These are phyloP conservation scores for Helarctos malayanus DNA, from an alignment of 2,797 vertebrate genomes.

Conservation along the genomic window DNA sequence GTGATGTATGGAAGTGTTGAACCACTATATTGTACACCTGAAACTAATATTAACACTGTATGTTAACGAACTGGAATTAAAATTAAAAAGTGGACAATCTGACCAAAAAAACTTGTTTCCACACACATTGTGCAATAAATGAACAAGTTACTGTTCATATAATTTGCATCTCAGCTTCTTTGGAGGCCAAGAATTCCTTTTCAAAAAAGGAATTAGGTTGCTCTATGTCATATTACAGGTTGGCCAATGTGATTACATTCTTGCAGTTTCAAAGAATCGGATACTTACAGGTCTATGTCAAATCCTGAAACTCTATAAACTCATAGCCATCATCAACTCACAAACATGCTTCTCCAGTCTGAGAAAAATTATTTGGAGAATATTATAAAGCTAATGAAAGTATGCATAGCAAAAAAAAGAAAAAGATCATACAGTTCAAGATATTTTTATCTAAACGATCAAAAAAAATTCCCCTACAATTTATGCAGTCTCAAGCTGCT, in stretches of 20 bases:
- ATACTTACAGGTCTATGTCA: neutral
- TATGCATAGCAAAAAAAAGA: neutral
- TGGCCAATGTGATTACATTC: neutral
- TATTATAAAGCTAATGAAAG: conserved; percentile 18
- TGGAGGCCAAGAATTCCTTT: neutral
- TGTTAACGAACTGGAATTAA: neutral
- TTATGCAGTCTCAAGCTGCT: neutral
- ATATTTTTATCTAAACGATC: neutral
- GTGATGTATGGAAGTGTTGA: neutral
- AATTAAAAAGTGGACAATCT: neutral
- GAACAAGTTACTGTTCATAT: neutral
- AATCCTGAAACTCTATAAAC: neutral
- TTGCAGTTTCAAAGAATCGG: neutral
- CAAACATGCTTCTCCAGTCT: neutral
- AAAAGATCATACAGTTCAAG: neutral
- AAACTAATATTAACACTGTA: neutral
- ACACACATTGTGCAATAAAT: neutral
- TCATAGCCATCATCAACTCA: neutral
- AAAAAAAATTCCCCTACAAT: neutral
- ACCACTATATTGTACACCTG: neutral
- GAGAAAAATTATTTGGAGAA: neutral
- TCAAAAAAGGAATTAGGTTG: neutral
- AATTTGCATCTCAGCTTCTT: neutral
- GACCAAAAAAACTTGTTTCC: neutral
- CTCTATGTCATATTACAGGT: neutral